Evolutionary conservation across 2,797 vertebrate species (phyloP).

Genomic region (Crax fasciolata): DNA sequence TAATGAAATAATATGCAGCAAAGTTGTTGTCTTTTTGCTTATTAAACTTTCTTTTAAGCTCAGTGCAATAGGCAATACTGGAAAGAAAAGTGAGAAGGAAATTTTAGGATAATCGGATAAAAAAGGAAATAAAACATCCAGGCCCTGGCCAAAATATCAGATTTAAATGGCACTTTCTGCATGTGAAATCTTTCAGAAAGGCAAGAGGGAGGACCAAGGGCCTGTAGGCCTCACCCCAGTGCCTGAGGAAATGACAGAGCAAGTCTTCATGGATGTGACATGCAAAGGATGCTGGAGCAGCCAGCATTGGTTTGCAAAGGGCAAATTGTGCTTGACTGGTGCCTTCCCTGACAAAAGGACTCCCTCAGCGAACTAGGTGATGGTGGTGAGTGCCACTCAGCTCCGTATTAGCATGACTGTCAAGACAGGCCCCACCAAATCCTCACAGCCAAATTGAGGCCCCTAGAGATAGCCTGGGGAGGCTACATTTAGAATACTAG

Average conservation of each 20-base stretch:
- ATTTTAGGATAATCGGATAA: neutral
- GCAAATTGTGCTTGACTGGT: neutral
- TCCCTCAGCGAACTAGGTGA: neutral
- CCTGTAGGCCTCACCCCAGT: neutral
- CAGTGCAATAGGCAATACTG: neutral
- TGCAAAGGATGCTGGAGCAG: rapidly evolving
- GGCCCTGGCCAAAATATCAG: neutral
- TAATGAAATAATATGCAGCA: constrained; percentile 48
- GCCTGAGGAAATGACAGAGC: neutral
- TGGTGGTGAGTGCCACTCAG: rapidly evolving
- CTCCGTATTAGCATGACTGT: neutral
- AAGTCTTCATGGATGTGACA: neutral
- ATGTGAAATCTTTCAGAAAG: neutral
- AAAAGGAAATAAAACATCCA: neutral
- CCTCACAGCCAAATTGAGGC: neutral
- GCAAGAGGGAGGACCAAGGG: rapidly evolving
- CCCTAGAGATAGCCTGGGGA: neutral
- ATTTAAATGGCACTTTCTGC: neutral
- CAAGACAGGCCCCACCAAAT: neutral
- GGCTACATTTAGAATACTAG: rapidly evolving
- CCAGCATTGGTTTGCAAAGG: neutral
- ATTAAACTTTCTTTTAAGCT: constrained; percentile 56
- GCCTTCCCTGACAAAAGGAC: rapidly evolving
- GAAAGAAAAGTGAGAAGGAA: constrained; percentile 27
- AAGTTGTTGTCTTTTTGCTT: constrained; percentile 62